These are phyloP conservation scores for Philypnodon macrostomus DNA, from an alignment of 2,797 vertebrate genomes.

Conservation along the genomic window DNA sequence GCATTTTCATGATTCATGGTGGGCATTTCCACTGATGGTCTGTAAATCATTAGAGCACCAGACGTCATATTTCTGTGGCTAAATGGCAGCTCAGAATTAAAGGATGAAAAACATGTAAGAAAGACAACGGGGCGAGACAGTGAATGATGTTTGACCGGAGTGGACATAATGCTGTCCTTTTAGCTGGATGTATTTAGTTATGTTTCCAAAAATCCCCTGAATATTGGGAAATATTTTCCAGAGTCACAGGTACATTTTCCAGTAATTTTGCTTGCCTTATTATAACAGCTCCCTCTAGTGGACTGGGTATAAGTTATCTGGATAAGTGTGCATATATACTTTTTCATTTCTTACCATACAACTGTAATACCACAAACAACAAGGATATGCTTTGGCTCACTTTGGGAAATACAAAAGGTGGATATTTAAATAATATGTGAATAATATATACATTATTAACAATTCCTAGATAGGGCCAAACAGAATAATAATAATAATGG, in stretches of 20 bases:
- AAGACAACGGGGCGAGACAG: slow-evolving; percentile 15
- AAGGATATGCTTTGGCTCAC: too few relatives aligned
- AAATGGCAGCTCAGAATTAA: slow-evolving; percentile 54
- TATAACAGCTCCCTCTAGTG: too few relatives aligned
- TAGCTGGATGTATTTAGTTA: not conserved
- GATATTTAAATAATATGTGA: too few relatives aligned
- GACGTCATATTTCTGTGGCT: slow-evolving; percentile 67
- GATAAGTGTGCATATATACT: too few relatives aligned
- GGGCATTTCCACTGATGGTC: slow-evolving; percentile 68
- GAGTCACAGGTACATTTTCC: not conserved
- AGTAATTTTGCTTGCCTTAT: too few relatives aligned
- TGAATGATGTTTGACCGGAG: slow-evolving; percentile 22
- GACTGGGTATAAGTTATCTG: too few relatives aligned
- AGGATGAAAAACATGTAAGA: slow-evolving; percentile 24
- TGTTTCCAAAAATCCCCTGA: slow-evolving; percentile 2
- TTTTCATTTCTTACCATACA: too few relatives aligned
- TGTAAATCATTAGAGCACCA: slow-evolving; percentile 71
- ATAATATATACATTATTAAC: too few relatives aligned
- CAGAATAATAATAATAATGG: too few relatives aligned
- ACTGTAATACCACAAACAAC: too few relatives aligned
- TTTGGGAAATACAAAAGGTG: too few relatives aligned
- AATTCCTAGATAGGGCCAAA: too few relatives aligned
- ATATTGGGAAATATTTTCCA: not conserved
- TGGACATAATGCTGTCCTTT: slow-evolving; percentile 4
- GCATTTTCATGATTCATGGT: slow-evolving; percentile 74